Evolutionary conservation across 2,888 invertebrate genomes (phyloP).

Genomic region (Tipula vernalis): DNA sequence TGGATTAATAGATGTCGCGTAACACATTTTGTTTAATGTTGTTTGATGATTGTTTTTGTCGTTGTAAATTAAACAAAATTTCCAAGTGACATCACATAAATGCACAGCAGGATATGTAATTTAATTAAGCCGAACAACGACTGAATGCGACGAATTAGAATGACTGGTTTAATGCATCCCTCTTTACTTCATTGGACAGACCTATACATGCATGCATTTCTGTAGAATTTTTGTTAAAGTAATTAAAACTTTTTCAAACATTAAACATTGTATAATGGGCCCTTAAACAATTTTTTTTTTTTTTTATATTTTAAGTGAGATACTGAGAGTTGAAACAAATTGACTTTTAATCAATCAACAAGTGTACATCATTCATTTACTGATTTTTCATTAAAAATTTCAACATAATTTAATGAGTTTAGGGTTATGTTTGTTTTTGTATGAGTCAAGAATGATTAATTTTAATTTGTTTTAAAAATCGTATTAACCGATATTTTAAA

Average conservation of each 20-base stretch:
- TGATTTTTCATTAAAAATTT: neutral
- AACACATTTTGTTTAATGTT: neutral
- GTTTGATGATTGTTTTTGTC: neutral
- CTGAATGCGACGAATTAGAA: neutral
- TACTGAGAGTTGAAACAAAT: neutral
- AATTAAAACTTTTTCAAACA: neutral
- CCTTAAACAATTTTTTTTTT: neutral
- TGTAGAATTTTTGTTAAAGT: neutral
- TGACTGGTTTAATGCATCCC: neutral
- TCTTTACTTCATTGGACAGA: neutral
- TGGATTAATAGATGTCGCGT: constrained; percentile 9
- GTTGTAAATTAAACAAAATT: neutral
- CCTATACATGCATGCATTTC: neutral
- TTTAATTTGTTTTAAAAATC: no score
- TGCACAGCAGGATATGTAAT: neutral
- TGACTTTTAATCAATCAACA: neutral
- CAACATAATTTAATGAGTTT: neutral
- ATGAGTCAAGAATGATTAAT: no score
- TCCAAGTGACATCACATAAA: neutral
- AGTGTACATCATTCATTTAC: no score
- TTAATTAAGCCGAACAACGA: neutral
- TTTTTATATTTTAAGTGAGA: neutral
- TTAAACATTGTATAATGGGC: neutral
- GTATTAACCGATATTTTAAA: no score
- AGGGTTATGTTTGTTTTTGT: neutral